Evolutionary conservation across 2,888 invertebrate genomes (phyloP), one percentile per base, ranked within the genome.

Genomic region (Monopis laevigella): DNA sequence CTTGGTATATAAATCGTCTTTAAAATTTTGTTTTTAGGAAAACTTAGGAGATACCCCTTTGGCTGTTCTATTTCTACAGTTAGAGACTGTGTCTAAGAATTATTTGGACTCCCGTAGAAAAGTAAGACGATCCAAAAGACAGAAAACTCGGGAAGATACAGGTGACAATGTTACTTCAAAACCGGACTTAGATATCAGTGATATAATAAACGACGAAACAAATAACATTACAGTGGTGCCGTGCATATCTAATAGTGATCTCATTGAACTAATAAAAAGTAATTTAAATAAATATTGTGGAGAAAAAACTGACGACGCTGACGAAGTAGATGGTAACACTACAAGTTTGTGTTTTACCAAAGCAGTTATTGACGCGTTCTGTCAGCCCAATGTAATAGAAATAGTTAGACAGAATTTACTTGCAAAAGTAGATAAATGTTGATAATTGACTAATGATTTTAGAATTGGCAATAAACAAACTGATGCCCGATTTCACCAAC

Each of bases 341-440:
- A 54, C 58, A 2, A 65, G 58, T 18, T 54, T 73, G 27, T 57
- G 71, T 46, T 53, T 78, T 21, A 77, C 78, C 14, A 71, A 78
- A 49, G 68, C 82, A 27, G 59, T 90, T 26, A 80, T 90, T 17
- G 86, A 89, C 59, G 82, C 88, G 18, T 80, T 89, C 50, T 87
- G 88, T 55, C 83, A 87, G 53, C 82, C 82, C 36, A 80, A 83
- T 48, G 82, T 87, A 32, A 82, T 89, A 50, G 72, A 80, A 43
- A 48, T 68, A 3, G 78, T 84, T 2, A 84, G 82, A 48, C 67
- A 75, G 19, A 84, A 84, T 52, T 65, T 84, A 45, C 65, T 74
- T 28, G 53, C 64, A 43, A 61, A 63, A 45, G 49, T 80, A 21
- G 47, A 32, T n/a, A 28, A 11, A n/a, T n/a, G n/a, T n/a, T n/a